phyloP scores from a whole-genome alignment of 2,113 vertebrate genomes.

The Pica pica region DNA sequence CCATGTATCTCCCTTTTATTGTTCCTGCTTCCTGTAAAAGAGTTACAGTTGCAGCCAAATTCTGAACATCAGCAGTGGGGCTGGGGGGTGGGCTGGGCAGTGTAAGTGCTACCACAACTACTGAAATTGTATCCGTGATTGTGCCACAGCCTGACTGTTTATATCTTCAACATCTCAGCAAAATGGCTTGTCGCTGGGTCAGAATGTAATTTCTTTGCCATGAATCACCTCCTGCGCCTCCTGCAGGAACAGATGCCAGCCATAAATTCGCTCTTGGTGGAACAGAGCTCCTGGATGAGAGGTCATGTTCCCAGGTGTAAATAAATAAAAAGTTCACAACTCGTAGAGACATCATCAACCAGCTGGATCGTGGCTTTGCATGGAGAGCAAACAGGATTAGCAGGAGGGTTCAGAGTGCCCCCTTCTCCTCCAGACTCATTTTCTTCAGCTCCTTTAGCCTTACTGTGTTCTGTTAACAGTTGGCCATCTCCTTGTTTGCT shows the following conservation, averaged over 20 bases:
- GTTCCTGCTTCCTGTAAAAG: not conserved
- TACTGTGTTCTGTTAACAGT: not conserved
- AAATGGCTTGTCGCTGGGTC: constrained; percentile 1
- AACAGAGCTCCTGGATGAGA: not conserved
- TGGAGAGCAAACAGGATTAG: not conserved
- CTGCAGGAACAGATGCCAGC: constrained; percentile 8
- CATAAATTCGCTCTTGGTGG: not conserved
- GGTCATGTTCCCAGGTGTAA: not conserved
- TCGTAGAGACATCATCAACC: not conserved
- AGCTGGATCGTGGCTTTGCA: not conserved
- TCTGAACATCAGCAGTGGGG: not conserved
- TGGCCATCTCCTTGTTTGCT: not conserved
- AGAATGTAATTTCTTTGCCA: not conserved
- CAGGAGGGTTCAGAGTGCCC: not conserved
- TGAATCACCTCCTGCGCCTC: constrained; percentile 11
- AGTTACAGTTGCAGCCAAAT: not conserved
- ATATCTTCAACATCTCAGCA: not conserved
- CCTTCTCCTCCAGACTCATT: not conserved
- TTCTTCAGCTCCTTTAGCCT: not conserved
- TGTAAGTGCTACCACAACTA: not conserved
- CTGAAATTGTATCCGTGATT: not conserved
- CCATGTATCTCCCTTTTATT: not conserved
- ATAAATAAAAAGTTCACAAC: constrained; percentile 8
- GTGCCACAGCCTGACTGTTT: not conserved
- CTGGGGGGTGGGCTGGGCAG: not conserved